phyloP scores from a whole-genome alignment of 2,888 invertebrate genomes.

The Allolobophora icterica region DNA sequence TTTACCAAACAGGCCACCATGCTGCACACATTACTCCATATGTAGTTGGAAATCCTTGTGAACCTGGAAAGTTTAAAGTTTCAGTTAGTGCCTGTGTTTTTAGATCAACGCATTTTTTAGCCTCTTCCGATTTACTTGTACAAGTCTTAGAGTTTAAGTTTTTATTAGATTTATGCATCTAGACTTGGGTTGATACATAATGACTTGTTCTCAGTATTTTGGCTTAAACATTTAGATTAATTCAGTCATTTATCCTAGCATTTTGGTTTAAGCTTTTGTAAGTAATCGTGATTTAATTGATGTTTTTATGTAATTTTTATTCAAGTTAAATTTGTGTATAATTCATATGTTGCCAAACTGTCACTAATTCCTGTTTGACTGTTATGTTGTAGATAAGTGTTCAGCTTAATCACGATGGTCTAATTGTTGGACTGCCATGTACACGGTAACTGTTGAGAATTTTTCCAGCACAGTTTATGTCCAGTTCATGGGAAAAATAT shows the following conservation, averaged over 20 bases:
- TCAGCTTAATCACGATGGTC: slow-evolving; percentile 32
- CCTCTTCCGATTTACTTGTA: background rate
- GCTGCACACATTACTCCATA: background rate
- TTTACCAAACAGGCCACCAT: too few relatives aligned
- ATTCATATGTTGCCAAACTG: background rate
- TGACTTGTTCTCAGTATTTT: too few relatives aligned
- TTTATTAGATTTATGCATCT: background rate
- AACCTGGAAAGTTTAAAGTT: background rate
- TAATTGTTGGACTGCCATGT: slow-evolving; percentile 25
- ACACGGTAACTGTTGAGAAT: background rate
- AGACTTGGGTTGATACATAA: too few relatives aligned
- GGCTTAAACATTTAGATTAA: too few relatives aligned
- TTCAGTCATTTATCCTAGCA: background rate
- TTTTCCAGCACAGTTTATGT: background rate
- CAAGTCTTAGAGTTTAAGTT: background rate
- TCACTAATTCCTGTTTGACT: too few relatives aligned
- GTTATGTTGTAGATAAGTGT: slow-evolving; percentile 15
- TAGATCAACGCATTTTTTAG: background rate
- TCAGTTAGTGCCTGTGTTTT: background rate
- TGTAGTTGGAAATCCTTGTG: background rate
- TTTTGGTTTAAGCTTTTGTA: background rate
- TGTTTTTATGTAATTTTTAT: background rate
- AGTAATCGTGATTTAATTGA: background rate
- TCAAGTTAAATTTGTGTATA: background rate
- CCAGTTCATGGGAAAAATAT: background rate